These are phyloP conservation scores for Dicycla oo DNA, from an alignment of 2,888 invertebrate genomes.

Conservation along the genomic window DNA sequence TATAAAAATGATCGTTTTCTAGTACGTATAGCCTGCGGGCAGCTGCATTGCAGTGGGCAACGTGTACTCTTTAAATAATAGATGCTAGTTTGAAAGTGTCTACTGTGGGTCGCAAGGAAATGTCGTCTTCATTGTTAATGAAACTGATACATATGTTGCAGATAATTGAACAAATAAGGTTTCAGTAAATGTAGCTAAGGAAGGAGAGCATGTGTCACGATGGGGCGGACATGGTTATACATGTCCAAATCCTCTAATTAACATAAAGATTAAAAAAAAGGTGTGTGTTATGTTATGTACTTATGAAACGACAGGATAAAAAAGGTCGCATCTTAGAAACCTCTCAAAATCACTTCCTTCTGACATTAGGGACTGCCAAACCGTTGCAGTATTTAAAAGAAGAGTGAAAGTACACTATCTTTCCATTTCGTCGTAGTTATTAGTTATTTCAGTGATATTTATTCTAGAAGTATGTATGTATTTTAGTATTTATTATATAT, in stretches of 20 bases:
- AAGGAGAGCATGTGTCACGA: background rate
- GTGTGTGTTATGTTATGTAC: no score
- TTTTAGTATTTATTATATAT: no score
- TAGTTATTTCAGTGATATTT: no score
- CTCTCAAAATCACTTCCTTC: no score
- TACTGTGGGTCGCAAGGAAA: constrained; percentile 20
- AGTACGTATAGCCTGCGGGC: background rate
- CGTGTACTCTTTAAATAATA: constrained; percentile 56
- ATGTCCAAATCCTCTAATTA: background rate
- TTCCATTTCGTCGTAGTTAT: no score
- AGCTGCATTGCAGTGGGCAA: constrained; percentile 54
- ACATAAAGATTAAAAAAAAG: no score
- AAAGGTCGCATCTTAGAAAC: no score
- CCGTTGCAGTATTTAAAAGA: no score
- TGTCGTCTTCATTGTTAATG: constrained; percentile 44
- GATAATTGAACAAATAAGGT: background rate
- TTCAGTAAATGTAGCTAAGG: background rate
- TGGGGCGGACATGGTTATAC: background rate
- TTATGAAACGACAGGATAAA: no score
- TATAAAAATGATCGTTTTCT: background rate
- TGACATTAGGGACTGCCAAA: no score
- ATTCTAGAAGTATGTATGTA: no score
- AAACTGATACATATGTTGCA: constrained; percentile 22
- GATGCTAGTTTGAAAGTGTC: constrained; percentile 49
- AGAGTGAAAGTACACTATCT: no score